Evolutionary conservation across 2,113 vertebrate genomes (phyloP), one percentile per base, ranked within the genome.

Genomic region (Tylochromis polylepis): DNA sequence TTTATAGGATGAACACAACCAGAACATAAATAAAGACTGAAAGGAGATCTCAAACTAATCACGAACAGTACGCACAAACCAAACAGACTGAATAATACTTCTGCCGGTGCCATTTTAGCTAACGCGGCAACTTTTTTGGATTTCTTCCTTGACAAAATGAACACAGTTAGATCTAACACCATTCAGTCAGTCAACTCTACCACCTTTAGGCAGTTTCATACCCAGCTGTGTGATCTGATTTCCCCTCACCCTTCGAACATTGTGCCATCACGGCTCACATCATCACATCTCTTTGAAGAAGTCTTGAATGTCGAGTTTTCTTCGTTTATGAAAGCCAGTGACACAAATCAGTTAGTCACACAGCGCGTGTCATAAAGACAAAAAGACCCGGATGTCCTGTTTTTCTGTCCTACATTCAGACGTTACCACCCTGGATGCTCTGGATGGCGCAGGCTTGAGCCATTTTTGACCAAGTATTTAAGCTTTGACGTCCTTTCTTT

Each of bases 41-140:
- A 65, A 65, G 31, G 0, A 0, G 6, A n/a, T 3, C 31, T 65
- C 31, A 34, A 7, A 6, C 6, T 34, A 16, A 2, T 62, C 31
- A 36, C 11, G n/a, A 65, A 65, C 31, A 65, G n/a, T 0, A 38
- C 2, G 1, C 62, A 24, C n/a, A 24, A 2, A 24, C 2, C 36
- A 67, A 65, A 0, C 9, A 24, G 34, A 67, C 0, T 67, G 0
- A 41, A 67, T 24, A 14, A 67, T 5, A 5, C 36, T 2, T 41
- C 18, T 22, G 62, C 22, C n/a, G 22, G 36, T 41, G 36, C 4
- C 41, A 5, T 36, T 36, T 67, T 36, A 67, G 36, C 36, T 3
- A 24, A 5, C 12, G 12, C n/a, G 15, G 36, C n/a, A 0, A 67
- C 34, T 34, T 41, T 67, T 38, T 0, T 60, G 58, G 8, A 34